Evolutionary conservation across 2,797 vertebrate genomes (phyloP), one percentile per base, ranked within the genome.

Genomic region (Spondyliosoma cantharus): DNA sequence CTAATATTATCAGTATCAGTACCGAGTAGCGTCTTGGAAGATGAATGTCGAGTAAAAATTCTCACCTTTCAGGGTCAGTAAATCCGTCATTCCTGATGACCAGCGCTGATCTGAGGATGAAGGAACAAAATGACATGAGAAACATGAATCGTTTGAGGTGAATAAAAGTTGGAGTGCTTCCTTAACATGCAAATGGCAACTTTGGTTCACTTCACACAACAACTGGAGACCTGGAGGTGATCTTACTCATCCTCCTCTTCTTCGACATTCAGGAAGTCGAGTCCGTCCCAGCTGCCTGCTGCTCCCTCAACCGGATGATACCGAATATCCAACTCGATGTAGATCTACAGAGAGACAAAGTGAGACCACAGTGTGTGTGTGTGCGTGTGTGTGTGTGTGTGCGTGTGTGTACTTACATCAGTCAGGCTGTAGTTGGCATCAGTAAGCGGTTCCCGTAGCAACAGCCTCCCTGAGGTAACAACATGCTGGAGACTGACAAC

Each of bases 401-500:
- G 49, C 76, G 68, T 68, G 45, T 69, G 20, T 59, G 29, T 67
- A 20, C 95, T 95, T 86, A 98, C 97, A 45, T 92, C 91, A 0
- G 97, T 97, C 83, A 96, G 91, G 80, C 87, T 93, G 86, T 95
- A 93, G 89, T 96, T 96, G 84, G 87, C 90, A 78, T 97, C 96
- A 12, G 96, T 94, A 0, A 99, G 95, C 2, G 93, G 93, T 81
- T 99, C 97, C 52, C 69, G 91, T 42, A 99, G 93, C 74, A 95
- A 86, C 84, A 98, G 88, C 73, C 95, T 95, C 27, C 97, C 96
- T 0, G 92, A 76, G 0, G 87, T 93, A 73, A 96, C 91, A 29
- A 98, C 91, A 80, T 98, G 96, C 91, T 99, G 96, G 69, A 99
- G 95, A 82, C 96, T 97, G 87, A 99, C 91, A 42, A 95, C 90